Evolutionary conservation across 2,888 invertebrate genomes (phyloP), one percentile per base, ranked within the genome.

Genomic region (Syritta pipiens): DNA sequence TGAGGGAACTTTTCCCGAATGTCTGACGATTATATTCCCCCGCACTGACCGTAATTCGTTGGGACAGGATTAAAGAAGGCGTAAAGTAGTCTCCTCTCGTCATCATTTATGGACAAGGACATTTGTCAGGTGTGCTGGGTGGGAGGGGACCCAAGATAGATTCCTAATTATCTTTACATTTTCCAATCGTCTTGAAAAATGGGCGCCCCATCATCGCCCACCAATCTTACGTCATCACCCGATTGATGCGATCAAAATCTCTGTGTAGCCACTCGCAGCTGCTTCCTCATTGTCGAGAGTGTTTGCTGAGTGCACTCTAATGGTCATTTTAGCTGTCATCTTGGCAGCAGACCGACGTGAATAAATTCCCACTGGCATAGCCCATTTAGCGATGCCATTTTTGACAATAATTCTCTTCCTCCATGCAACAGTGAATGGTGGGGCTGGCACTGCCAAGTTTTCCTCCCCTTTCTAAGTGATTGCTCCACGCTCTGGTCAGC

Each of bases 101-200:
- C 48, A 67, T 67, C 46, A 57, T 57, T 67, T 32, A 57, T 46
- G 48, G 19, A 46, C 28, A 19, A 40, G 28, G 35, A 48, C 26
- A 37, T 26, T 44, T 65, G 53, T 55, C 32, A 35, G 35, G 14
- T 32, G 5, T 35, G 46, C n/a, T n/a, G n/a, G n/a, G n/a, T n/a
- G n/a, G n/a, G n/a, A n/a, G n/a, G n/a, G n/a, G n/a, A n/a, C n/a
- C n/a, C n/a, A n/a, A n/a, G n/a, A n/a, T n/a, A n/a, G n/a, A n/a
- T 59, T 28, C 28, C 9, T 9, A 5, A 20, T 28, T 32, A 32
- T 59, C 59, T n/a, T 44, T 49, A 3, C n/a, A n/a, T n/a, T n/a
- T n/a, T n/a, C n/a, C n/a, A n/a, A n/a, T n/a, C n/a, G n/a, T n/a
- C n/a, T n/a, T n/a, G n/a, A n/a, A n/a, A n/a, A n/a, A n/a, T n/a